Evolutionary conservation across 1,140 invertebrate species (phyloP), one percentile per base, ranked within the genome.

Genomic region (Drosophila murphyi): DNA sequence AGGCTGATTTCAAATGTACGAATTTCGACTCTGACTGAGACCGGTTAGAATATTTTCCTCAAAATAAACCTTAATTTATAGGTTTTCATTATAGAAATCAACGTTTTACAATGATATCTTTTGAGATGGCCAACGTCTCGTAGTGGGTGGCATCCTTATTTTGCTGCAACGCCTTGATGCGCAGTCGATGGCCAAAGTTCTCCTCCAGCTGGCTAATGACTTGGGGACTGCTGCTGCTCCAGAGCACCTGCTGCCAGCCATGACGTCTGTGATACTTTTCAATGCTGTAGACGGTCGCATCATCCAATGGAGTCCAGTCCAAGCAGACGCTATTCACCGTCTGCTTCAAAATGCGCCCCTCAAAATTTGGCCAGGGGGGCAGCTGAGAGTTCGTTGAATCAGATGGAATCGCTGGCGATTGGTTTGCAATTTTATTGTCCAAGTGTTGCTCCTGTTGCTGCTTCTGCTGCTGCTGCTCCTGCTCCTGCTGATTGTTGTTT

Each of bases 231-330:
- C 56, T 37, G 54, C 74, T 76, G 31, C 47, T 76, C 87, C 87
- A 92, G 32, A 71, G 79, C 54, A 88, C 76, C 67, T 85, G 80
- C 31, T 78, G 64, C 91, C 91, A 92, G 34, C 76, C 80, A n/a
- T 47, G 39, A 3, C 63, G 63, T 29, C 72, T 80, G 20, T 91
- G 77, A 54, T 70, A 80, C 51, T 77, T 78, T 48, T 92, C 89
- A 4, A 91, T 72, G 50, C 78, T 74, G 54, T 92, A 92, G 6
- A 92, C 82, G 4, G 60, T 37, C 0, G 79, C 78, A 29, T 41
- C 32, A 3, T 45, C 29, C 4, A 69, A 54, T 3, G 34, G 61
- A 35, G 82, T 61, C 89, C 91, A 92, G 2, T 82, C 57, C n/a
- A 92, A 51, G 10, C 45, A 51, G 2, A 92, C 73, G 47, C 74